Conservation (phyloP, 1,140 invertebrate species). For the Eufriesea mexicana region DNA sequence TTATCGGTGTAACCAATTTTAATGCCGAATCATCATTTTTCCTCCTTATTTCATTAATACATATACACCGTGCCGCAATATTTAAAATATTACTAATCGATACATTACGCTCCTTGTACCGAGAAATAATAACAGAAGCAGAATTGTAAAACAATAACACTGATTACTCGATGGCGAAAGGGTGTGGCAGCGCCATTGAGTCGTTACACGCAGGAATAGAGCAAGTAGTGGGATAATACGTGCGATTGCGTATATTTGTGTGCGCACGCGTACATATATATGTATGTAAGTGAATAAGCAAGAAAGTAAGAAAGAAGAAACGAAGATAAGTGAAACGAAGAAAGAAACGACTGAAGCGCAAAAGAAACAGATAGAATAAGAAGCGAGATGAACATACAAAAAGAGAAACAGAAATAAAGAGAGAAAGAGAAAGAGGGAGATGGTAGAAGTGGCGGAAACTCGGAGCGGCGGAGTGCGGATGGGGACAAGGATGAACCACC, state of each 20-base stretch:
- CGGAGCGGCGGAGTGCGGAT: constrained; percentile 68
- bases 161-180: constrained; percentile 81
- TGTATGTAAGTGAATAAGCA: constrained; percentile 32
- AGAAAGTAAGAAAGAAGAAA: constrained; percentile 31
- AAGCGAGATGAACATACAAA: constrained; percentile 46
- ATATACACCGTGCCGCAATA: neutral
- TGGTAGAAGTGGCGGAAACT: constrained; percentile 67
- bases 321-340: constrained; percentile 3
- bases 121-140: constrained; percentile 61
- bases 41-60: neutral
- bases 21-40: neutral
- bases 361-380: constrained; percentile 54
- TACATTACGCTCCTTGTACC: constrained; percentile 50
- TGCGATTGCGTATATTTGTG: constrained; percentile 38
- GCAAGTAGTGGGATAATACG: constrained; percentile 69
- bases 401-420: constrained; percentile 50
- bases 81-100: constrained; percentile 55
- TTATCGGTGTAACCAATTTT: neutral
- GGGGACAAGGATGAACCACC: constrained; percentile 80
- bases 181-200: constrained; percentile 82
- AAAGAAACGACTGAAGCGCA: constrained; percentile 39
- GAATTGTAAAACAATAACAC: constrained; percentile 80
- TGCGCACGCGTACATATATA: constrained; percentile 3
- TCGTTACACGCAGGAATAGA: constrained; percentile 81
- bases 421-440: constrained; percentile 52